Base-by-base conservation (phyloP, 2,797 vertebrate species). In the Tinamus major region DNA sequence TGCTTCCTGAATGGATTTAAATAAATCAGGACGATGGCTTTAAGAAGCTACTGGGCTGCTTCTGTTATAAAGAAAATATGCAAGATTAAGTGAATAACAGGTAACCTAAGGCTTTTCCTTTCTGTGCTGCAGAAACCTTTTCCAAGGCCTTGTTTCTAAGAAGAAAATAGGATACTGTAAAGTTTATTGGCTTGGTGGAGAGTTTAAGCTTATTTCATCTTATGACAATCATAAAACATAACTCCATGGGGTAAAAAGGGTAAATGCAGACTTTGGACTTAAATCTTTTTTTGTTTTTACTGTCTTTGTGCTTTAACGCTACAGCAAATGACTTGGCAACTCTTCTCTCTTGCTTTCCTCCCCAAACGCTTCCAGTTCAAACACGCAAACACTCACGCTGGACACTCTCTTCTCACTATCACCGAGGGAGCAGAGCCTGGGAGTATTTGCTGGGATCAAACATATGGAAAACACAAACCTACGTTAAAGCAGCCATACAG, bases 261-360 rank as follows among this genome's bases (percentile, higher is more conserved):
- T 94, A 96, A 94, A 90, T 87, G 91, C 49, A 88, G 80, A 64
- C n/a, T 90, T 91, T 75, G 74, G 29, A 89, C 84, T 93, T 84
- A 85, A 92, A 95, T 91, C 44, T 27, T 77, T 64, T 41, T 48
- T 41, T 91, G 71, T 84, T 95, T 93, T 91, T 33, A 77, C 88
- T 95, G 48, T 16, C 77, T 89, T 90, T 81, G 55, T 35, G 41
- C 41, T 77, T 86, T 90, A 41, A 85, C 44, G 91, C 58, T 42
- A 64, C 64, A 92, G 56, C 49, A 69, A 91, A 26, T n/a, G 48
- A n/a, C 65, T 79, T 81, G 61, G 70, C 27, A 94, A 77, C 11
- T 77, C 61, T 42, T 68, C 59, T 87, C 56, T 56, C 35, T 64
- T 86, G 39, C 51, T 77, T 58, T 68, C 79, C 41, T 93, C 67